Percentiles rank a stretch among this genome's conserved stretches.
phyloP scores from a whole-genome alignment of 1,140 invertebrate genomes.

The Schlechtendalia chinensis region DNA sequence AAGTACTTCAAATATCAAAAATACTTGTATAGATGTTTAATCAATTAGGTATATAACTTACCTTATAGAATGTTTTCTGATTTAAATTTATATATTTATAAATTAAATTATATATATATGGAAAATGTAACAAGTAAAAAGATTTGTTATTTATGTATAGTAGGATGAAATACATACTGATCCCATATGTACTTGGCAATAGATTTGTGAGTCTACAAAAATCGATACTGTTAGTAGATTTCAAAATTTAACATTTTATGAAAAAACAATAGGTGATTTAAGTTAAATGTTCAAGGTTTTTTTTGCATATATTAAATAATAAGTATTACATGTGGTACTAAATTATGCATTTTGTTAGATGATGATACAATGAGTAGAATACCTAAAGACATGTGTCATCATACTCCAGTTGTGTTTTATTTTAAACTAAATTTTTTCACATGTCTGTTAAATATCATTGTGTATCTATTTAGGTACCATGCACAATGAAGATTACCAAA shows the following conservation, averaged over 20 bases:
- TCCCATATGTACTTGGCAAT: neutral
- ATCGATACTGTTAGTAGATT: neutral
- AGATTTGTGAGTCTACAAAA: too few relatives aligned
- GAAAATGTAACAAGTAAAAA: too few relatives aligned
- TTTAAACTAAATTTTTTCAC: slow-evolving; percentile 12
- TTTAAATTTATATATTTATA: too few relatives aligned
- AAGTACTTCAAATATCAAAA: too few relatives aligned
- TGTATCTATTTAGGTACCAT: neutral
- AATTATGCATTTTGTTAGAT: neutral
- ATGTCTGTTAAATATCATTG: too few relatives aligned
- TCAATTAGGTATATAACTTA: too few relatives aligned
- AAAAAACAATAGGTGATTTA: neutral
- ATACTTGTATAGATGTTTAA: too few relatives aligned
- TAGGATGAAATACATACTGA: neutral
- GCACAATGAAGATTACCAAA: too few relatives aligned
- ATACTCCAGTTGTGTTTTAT: neutral
- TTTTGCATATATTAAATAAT: neutral
- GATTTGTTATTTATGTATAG: neutral
- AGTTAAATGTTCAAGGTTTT: neutral
- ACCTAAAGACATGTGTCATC: neutral
- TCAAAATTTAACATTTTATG: neutral
- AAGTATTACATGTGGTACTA: neutral
- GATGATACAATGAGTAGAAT: neutral
- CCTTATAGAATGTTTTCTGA: too few relatives aligned
- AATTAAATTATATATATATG: too few relatives aligned